Evolutionary conservation across 2,888 invertebrate species (phyloP).

Genomic region (Apotomis capreana): DNA sequence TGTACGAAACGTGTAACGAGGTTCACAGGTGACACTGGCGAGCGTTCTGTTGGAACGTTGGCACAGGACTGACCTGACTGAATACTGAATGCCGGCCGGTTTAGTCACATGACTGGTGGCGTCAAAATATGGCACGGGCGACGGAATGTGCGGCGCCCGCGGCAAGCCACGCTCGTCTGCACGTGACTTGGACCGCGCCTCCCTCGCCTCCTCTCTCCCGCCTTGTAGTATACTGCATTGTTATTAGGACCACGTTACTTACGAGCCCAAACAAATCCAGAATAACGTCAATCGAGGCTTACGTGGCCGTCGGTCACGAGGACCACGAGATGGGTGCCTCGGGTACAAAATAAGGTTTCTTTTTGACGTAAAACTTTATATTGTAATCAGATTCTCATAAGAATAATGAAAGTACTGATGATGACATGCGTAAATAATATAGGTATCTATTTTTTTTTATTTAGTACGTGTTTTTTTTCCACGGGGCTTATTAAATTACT

Average conservation of each 20-base stretch:
- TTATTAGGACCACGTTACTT: slow-evolving; percentile 39
- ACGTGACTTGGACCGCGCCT: slow-evolving; percentile 60
- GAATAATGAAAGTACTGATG: too few species aligned
- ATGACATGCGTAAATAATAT: too few species aligned
- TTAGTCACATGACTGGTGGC: slow-evolving; percentile 51
- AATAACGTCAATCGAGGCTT: background rate
- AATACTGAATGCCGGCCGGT: slow-evolving; percentile 44
- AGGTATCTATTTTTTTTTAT: too few species aligned
- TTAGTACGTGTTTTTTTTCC: too few species aligned
- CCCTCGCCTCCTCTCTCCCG: slow-evolving; percentile 42
- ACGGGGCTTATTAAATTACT: too few species aligned
- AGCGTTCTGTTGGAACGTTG: slow-evolving; percentile 54
- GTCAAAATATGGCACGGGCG: slow-evolving; percentile 67
- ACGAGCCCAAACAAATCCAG: background rate
- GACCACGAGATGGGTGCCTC: too few species aligned
- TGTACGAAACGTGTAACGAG: slow-evolving; percentile 47
- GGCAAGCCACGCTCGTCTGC: slow-evolving; percentile 63
- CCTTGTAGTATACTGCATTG: slow-evolving; percentile 47
- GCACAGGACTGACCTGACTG: background rate
- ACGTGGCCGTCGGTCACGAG: slow-evolving; percentile 10
- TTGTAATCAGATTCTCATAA: too few species aligned
- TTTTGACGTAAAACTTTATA: too few species aligned
- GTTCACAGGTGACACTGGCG: slow-evolving; percentile 53
- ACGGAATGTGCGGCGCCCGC: slow-evolving; percentile 56
- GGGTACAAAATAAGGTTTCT: too few species aligned